Evolutionary conservation across 2,888 invertebrate species (phyloP).

Genomic region (Tinea trinotella): DNA sequence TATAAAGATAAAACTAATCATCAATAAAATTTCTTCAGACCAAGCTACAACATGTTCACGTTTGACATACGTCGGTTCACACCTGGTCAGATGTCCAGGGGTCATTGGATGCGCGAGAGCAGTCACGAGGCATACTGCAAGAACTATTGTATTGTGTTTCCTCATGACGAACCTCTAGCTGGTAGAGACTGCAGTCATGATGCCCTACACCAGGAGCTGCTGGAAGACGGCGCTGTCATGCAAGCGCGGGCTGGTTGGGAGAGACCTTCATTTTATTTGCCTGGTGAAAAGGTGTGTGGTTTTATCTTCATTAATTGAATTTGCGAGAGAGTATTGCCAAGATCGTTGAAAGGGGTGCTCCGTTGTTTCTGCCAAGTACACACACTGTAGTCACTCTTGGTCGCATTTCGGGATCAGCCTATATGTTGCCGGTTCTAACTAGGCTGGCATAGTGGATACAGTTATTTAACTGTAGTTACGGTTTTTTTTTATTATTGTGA

Average conservation of each 20-base stretch:
- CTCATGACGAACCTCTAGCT: slow-evolving; percentile 86
- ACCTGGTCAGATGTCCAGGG: slow-evolving; percentile 77
- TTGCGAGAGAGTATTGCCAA: too few relatives aligned
- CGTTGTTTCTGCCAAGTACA: too few relatives aligned
- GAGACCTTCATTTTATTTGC: slow-evolving; percentile 85
- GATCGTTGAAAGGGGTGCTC: too few relatives aligned
- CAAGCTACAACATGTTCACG: slow-evolving; percentile 86
- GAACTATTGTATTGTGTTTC: slow-evolving; percentile 87
- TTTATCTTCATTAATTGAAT: too few relatives aligned
- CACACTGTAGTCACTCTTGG: too few relatives aligned
- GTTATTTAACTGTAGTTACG: too few relatives aligned
- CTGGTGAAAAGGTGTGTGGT: slow-evolving; percentile 34
- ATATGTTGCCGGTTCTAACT: too few relatives aligned
- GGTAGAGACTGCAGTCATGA: slow-evolving; percentile 75
- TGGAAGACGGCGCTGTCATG: slow-evolving; percentile 87
- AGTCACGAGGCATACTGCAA: slow-evolving; percentile 92
- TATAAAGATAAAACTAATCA: too few relatives aligned
- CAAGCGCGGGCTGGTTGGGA: slow-evolving; percentile 92
- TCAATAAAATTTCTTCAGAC: slow-evolving; percentile 67
- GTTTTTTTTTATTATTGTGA: too few relatives aligned
- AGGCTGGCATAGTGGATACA: too few relatives aligned
- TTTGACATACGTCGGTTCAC: slow-evolving; percentile 91
- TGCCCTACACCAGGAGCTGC: slow-evolving; percentile 72
- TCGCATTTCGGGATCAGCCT: too few relatives aligned
- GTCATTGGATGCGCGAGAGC: slow-evolving; percentile 84